Evolutionary conservation across 2,888 invertebrate species (phyloP), one percentile per base, ranked within the genome.

Genomic region (Drosophila mimetica): DNA sequence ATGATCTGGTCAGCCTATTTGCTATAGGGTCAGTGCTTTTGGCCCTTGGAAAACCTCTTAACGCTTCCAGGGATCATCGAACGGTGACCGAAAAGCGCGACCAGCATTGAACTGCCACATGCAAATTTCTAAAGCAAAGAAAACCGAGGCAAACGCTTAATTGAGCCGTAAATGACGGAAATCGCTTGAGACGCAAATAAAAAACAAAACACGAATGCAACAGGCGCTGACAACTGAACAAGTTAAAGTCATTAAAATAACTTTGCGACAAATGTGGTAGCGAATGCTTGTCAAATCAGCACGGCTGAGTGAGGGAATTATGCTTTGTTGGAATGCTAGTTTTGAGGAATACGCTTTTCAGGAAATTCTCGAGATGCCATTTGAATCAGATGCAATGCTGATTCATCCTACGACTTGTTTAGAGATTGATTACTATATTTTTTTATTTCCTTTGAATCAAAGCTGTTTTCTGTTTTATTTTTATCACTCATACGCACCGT

Each of bases 161-260:
- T 86, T 84, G 74, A 84, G 72, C 71, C 81, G 82, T 84, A 84
- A 84, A 84, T 86, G 84, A 79, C 85, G 85, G 85, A 85, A 84
- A 75, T 71, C 72, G 60, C 18, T 54, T 52, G 64, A 55, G 63
- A 32, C 41, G 54, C 59, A 54, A 53, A 46, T 34, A 30, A 30
- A 39, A 53, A 50, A 30, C n/a, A n/a, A 16, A 36, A 34, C 13
- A 54, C 41, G 53, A 66, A 13, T 59, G 37, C 18, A 64, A 58
- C 46, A 47, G 20, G 34, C 41, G 64, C 65, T 75, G 74, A 83
- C 83, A 79, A 69, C 70, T 76, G 50, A n/a, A 71, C 41, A 54
- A 53, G 57, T 47, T 47, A 50, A 57, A 66, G 41, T 63, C 71
- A 79, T 79, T 79, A 67, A 73, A 77, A 74, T 75, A 54, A 69